Base-by-base conservation (phyloP, 1,140 invertebrate species). In the Sitobion miscanthi region DNA sequence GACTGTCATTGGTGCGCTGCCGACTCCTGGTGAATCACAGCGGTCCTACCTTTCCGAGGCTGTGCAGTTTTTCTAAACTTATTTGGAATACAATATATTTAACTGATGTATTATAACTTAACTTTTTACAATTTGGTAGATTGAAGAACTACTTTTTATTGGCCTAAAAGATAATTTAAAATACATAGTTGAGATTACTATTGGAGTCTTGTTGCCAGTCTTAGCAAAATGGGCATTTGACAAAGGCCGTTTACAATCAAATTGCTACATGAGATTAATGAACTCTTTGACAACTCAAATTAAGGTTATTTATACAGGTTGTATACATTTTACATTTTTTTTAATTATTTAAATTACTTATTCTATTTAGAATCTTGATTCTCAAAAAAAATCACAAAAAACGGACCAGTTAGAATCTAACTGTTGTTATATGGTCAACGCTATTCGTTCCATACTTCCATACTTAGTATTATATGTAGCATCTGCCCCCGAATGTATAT, bases 221-320 rank as follows among this genome's bases (percentile, higher is more conserved):
- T 94, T 96, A 90, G 97, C 96, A 0, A 96, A 96, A 94, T 97
- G 97, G 97, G 96, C 97, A 17, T 95, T 96, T 52, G 96, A 96
- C 87, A 94, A 96, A 21, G 95, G 95, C 42, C 95, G 95, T 42
- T 94, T 97, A 38, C 95, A 96, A 52, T 95, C 95, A 17, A 95
- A 96, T 93, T 94, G 96, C 8, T 93, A 96, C 42, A 95, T 95
- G 25, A 93, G 94, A 92, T 93, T 95, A 91, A 89, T 94, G 23
- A 89, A 94, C 30, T 49, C 94, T 45, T 91, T 95, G 21, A 90
- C 90, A 77, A 89, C 93, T 62, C 89, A 94, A 91, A 94, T 94
- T n/a, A 93, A 94, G 92, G 94, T 94, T 93, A 94, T 30, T 94
- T 14, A 6, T 62, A 47, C 14, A 86, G 20, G 38, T 87, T 69